Percentiles rank a stretch among this genome's conserved stretches.
phyloP scores from a whole-genome alignment of 2,797 vertebrate genomes.

The Tinamus major region DNA sequence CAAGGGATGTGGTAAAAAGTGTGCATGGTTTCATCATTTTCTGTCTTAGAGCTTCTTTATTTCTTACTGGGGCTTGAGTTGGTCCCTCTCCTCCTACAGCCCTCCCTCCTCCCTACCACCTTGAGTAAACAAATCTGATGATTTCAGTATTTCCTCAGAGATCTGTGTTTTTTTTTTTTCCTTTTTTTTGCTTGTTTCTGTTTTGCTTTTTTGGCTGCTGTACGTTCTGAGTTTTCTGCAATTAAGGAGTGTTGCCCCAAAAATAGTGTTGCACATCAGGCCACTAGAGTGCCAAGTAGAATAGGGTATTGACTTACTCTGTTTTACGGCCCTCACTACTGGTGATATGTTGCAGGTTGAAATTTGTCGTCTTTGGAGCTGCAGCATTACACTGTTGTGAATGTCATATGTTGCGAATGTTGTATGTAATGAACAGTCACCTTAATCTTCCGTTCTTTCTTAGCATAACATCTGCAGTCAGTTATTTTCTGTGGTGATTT shows the following conservation, averaged over 20 bases:
- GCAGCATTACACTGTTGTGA: not conserved
- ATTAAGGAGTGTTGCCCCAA: not conserved
- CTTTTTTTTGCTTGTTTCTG: not conserved
- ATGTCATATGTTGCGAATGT: not conserved
- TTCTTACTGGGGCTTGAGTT: not conserved
- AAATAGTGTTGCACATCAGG: not conserved
- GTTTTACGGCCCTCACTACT: not conserved
- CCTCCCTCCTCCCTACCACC: not conserved
- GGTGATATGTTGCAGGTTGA: not conserved
- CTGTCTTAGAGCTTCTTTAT: not conserved
- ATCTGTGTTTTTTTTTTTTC: not conserved
- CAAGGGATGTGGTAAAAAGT: not conserved
- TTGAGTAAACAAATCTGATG: constrained; percentile 46
- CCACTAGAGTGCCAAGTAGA: not conserved
- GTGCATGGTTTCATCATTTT: not conserved
- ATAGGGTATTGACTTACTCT: not conserved
- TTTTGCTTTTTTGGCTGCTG: not conserved
- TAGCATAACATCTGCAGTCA: not conserved
- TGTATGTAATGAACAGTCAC: fast-evolving
- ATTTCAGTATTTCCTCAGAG: not conserved
- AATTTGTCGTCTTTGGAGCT: not conserved
- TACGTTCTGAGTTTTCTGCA: not conserved
- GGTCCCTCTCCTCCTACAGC: not conserved
- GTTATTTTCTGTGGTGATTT: not conserved
- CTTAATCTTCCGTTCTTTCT: not conserved